phyloP scores from a whole-genome alignment of 2,113 vertebrate species.

The Labeo rohita region DNA sequence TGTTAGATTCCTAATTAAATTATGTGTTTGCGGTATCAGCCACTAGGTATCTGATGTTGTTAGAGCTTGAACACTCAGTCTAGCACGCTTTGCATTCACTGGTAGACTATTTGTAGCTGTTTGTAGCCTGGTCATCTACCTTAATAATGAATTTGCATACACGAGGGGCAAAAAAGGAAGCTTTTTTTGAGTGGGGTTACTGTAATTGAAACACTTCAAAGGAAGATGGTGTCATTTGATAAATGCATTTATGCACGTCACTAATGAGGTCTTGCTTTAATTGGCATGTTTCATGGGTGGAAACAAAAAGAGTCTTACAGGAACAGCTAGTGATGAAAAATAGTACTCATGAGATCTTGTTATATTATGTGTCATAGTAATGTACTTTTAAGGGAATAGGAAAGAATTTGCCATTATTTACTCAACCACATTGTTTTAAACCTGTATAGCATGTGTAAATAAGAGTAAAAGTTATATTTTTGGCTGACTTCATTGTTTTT shows the following conservation, averaged over 20 bases:
- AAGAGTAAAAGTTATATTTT: neutral
- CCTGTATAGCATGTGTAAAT: neutral
- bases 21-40: conserved; percentile 3
- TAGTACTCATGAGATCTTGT: neutral
- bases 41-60: conserved; percentile 13
- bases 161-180: neutral
- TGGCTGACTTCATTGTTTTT: neutral
- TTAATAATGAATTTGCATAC: conserved; percentile 7
- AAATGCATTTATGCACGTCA: conserved; percentile 25
- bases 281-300: neutral
- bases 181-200: neutral
- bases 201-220: conserved; percentile 28
- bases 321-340: neutral
- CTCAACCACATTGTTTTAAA: neutral
- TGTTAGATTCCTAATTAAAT: conserved; percentile 46
- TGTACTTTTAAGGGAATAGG: neutral
- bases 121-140: conserved; percentile 1
- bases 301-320: conserved; percentile 12
- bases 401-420: conserved; percentile 42
- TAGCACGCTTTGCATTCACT: neutral
- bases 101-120: conserved; percentile 8
- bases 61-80: neutral
- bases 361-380: neutral
- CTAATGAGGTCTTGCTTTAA: conserved; percentile 26
- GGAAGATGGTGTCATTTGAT: conserved; percentile 4